A percentile compares a stretch with the other conserved stretches of the same genome.
phyloP scores from a whole-genome alignment of 2,113 vertebrate genomes.

The Picathartes gymnocephalus region DNA sequence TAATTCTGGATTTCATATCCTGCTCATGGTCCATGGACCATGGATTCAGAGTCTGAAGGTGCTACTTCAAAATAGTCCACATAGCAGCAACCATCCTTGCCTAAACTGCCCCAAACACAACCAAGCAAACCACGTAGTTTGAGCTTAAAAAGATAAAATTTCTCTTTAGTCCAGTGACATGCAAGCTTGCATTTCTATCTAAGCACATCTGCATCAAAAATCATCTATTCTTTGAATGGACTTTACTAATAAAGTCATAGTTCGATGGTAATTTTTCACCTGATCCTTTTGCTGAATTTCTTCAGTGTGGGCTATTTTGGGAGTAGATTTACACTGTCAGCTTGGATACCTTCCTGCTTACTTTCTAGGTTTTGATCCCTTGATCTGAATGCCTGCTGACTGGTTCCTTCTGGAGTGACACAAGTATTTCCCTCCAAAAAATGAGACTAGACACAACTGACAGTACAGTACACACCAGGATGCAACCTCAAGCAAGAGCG shows the following conservation, averaged over 20 bases:
- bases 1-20: not conserved
- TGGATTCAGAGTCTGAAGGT: not conserved
- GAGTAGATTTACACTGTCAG: not conserved
- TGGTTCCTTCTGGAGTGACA: not conserved
- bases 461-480: not conserved
- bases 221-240: not conserved
- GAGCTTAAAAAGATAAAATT: not conserved
- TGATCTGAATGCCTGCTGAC: not conserved
- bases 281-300: not conserved
- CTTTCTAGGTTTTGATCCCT: not conserved
- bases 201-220: not conserved
- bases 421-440: not conserved
- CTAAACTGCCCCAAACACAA: not conserved
- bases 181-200: not conserved
- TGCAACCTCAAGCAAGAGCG: not conserved
- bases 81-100: not conserved
- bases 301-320: not conserved
- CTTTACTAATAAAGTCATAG: not conserved
- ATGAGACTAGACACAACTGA: not conserved
- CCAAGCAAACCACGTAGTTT: not conserved
- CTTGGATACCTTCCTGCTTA: not conserved
- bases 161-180: not conserved
- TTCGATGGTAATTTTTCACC: not conserved
- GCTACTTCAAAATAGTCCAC: not conserved
- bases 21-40: not conserved